These are phyloP conservation scores for Salmo trutta DNA, from an alignment of 2,797 vertebrate genomes.

Conservation along the genomic window DNA sequence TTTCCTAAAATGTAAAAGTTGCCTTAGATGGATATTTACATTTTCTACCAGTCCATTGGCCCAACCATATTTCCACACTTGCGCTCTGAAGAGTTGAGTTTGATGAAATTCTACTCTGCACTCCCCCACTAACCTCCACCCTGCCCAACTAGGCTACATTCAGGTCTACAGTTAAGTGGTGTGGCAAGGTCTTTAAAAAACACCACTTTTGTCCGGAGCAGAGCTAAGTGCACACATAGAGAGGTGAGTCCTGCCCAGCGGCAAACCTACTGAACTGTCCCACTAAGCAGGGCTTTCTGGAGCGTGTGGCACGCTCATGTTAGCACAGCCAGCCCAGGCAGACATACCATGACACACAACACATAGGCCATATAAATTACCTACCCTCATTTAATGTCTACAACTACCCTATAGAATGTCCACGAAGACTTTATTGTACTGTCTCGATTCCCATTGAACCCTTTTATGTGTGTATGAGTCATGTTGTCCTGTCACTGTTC, in stretches of 20 bases:
- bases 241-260: slow-evolving; percentile 27
- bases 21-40: slow-evolving; percentile 42
- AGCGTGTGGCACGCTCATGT: neutral
- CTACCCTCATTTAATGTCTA: too few species aligned
- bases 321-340: neutral
- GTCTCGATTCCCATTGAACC: slow-evolving; percentile 15
- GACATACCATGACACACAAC: neutral
- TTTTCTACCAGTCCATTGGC: slow-evolving; percentile 41
- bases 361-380: too few species aligned
- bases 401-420: neutral
- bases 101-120: slow-evolving; percentile 47
- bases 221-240: slow-evolving; percentile 19
- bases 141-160: slow-evolving; percentile 43
- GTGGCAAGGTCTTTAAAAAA: slow-evolving; percentile 54
- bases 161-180: slow-evolving; percentile 45
- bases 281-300: slow-evolving; percentile 11
- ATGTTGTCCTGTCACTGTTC: slow-evolving; percentile 20
- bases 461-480: slow-evolving; percentile 30
- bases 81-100: slow-evolving; percentile 43
- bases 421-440: slow-evolving; percentile 7
- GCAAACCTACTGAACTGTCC: slow-evolving; percentile 11
- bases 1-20: slow-evolving; percentile 47
- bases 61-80: slow-evolving; percentile 57
- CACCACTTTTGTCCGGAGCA: slow-evolving; percentile 47
- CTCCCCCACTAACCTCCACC: neutral